Conservation (phyloP, 2,113 vertebrate species). For the Bagarius yarrelli region DNA sequence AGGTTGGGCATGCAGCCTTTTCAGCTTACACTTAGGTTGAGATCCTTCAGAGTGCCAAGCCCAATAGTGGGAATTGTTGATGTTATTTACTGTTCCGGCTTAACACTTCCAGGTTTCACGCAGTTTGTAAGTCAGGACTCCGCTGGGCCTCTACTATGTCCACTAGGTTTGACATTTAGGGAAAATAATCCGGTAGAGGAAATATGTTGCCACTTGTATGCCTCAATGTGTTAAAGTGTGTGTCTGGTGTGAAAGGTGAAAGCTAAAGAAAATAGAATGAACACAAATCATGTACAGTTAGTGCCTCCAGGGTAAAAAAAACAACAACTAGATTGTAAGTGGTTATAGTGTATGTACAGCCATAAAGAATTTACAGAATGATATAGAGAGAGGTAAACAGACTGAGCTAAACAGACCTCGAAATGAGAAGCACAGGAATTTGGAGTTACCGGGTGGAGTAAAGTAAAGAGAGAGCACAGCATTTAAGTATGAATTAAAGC, state of each 20-base stretch:
- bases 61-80: slow-evolving; percentile 2
- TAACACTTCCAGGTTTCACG: slow-evolving; percentile 15
- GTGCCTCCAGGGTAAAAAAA: background rate
- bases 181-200: background rate
- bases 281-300: slow-evolving; percentile 10
- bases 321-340: background rate
- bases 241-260: background rate
- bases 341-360: background rate
- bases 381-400: background rate
- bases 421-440: background rate
- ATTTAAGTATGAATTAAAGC: no score
- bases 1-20: slow-evolving; percentile 14
- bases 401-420: no score
- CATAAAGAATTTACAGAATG: background rate
- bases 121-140: slow-evolving; percentile 14
- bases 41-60: background rate
- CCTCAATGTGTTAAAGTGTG: background rate
- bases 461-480: background rate
- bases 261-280: background rate
- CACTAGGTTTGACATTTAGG: slow-evolving; percentile 15
- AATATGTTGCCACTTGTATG: background rate
- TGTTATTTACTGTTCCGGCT: slow-evolving; percentile 2
- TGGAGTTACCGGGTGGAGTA: background rate
- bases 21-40: background rate
- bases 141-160: background rate